Percentiles rank a stretch among this genome's conserved stretches.
Evolutionary conservation across 2,888 invertebrate species (phyloP).

Genomic region (Philhelius pedissequus): DNA sequence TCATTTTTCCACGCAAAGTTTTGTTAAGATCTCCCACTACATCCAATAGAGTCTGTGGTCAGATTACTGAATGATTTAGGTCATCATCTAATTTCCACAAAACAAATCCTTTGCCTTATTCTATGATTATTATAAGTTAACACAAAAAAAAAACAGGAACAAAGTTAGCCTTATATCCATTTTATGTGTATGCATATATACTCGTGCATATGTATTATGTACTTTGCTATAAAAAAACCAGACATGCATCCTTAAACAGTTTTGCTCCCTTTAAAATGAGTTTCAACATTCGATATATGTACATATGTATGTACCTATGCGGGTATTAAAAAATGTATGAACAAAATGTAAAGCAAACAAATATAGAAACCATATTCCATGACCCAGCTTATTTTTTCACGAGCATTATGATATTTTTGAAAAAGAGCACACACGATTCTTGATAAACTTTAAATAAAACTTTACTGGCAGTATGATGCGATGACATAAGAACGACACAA

Average conservation of each 20-base stretch:
- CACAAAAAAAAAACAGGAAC: slow-evolving; percentile 1
- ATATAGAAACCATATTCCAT: slow-evolving; percentile 40
- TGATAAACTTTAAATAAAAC: background rate
- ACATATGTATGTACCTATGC: too few species aligned
- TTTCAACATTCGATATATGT: background rate
- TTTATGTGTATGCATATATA: background rate
- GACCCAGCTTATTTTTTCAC: slow-evolving; percentile 28
- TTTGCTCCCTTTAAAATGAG: background rate
- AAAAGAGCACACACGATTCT: slow-evolving; percentile 1
- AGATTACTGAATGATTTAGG: slow-evolving; percentile 32
- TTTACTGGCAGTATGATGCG: slow-evolving; percentile 16
- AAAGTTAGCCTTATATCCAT: background rate
- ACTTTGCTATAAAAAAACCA: slow-evolving; percentile 15
- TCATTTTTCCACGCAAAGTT: background rate
- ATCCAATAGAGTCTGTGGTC: slow-evolving; percentile 12
- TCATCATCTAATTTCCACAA: slow-evolving; percentile 52
- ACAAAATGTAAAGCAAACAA: background rate
- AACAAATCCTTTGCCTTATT: slow-evolving; percentile 15
- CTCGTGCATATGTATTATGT: background rate
- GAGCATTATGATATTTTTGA: slow-evolving; percentile 12
- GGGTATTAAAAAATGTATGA: slow-evolving; percentile 30
- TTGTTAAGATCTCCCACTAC: background rate
- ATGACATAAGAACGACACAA: slow-evolving; percentile 61
- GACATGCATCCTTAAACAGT: slow-evolving; percentile 51
- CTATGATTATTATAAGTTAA: too few species aligned